These are phyloP conservation scores for Nemurella pictetii DNA, from an alignment of 2,888 invertebrate genomes.

Conservation along the genomic window DNA sequence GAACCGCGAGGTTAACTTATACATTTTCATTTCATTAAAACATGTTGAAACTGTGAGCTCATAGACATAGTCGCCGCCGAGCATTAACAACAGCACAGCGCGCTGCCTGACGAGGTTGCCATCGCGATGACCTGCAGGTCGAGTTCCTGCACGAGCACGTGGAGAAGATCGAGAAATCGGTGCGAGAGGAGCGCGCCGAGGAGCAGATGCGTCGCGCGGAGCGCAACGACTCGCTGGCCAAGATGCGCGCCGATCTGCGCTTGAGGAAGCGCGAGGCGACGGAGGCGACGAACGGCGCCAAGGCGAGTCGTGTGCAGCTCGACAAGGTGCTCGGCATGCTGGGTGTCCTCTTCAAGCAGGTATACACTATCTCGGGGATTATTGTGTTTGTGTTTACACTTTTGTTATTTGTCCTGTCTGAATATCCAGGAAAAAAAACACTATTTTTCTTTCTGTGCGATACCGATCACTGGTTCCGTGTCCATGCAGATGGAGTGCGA, in stretches of 20 bases:
- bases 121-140: too few species aligned
- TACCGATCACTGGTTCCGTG: neutral
- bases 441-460: neutral
- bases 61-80: too few species aligned
- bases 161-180: neutral
- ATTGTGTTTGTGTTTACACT: too few species aligned
- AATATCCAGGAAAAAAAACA: neutral
- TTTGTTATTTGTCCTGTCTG: neutral
- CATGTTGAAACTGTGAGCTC: too few species aligned
- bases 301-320: neutral
- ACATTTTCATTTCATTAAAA: too few species aligned
- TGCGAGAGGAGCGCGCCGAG: neutral
- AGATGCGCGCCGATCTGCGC: neutral
- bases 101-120: too few species aligned
- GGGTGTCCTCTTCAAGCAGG: neutral
- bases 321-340: conserved; percentile 5
- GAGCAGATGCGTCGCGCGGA: neutral
- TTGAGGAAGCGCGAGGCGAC: neutral
- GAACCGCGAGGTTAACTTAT: conserved; percentile 49
- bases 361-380: too few species aligned
- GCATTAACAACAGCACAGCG: too few species aligned
- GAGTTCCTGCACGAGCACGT: neutral
- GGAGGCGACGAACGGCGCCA: neutral
- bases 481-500: conserved; percentile 10
- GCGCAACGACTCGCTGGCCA: neutral